Evolutionary conservation across 2,797 vertebrate genomes (phyloP).

Genomic region (Chromobotia macracanthus): DNA sequence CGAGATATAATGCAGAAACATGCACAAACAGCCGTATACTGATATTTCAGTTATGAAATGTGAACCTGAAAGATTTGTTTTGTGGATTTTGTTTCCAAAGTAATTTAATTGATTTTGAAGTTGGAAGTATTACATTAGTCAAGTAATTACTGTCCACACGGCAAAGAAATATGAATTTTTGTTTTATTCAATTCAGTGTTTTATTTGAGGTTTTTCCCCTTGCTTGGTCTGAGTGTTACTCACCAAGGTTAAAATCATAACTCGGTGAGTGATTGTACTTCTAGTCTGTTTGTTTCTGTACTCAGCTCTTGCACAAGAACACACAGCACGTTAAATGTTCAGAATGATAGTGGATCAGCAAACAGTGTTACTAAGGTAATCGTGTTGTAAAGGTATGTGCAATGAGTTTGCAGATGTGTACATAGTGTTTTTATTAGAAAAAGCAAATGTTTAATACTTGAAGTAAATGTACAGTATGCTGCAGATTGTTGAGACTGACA

Average conservation of each 20-base stretch:
- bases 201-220: background rate
- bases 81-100: background rate
- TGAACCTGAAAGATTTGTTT: background rate
- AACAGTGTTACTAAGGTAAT: slow-evolving; percentile 3
- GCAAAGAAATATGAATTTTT: background rate
- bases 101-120: background rate
- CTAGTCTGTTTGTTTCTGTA: background rate
- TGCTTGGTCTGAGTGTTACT: slow-evolving; percentile 9
- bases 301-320: slow-evolving; percentile 35
- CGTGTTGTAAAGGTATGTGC: too few species aligned
- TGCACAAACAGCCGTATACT: background rate
- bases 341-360: slow-evolving; percentile 4
- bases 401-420: slow-evolving; percentile 13
- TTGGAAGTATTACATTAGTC: background rate
- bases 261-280: background rate
- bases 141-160: background rate
- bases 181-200: background rate
- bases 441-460: slow-evolving; percentile 59
- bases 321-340: slow-evolving; percentile 7
- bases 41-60: background rate
- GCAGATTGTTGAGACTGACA: slow-evolving; percentile 51
- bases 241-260: slow-evolving; percentile 14
- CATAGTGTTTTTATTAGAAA: slow-evolving; percentile 54
- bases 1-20: background rate
- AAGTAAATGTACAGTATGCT: slow-evolving; percentile 66